These are phyloP conservation scores for Tyto alba DNA, from an alignment of 2,113 vertebrate genomes.

Conservation along the genomic window DNA sequence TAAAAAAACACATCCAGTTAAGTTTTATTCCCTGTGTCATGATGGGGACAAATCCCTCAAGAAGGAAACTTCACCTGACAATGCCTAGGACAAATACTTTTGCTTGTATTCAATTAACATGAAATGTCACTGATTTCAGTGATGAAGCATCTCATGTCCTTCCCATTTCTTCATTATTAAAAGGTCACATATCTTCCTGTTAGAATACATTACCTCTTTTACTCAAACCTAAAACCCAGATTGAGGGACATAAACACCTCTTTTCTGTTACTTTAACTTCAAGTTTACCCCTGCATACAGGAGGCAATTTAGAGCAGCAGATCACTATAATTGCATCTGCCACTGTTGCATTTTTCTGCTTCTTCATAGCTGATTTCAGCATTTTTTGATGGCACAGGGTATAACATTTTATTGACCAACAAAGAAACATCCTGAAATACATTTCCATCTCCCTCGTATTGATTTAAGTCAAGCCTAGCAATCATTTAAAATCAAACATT, in stretches of 20 bases:
- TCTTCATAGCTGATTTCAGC: slow-evolving; percentile 48
- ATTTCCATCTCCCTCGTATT: slow-evolving; percentile 50
- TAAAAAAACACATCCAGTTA: rapidly evolving
- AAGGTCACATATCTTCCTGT: not conserved
- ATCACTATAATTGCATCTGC: slow-evolving; percentile 15
- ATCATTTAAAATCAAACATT: slow-evolving; percentile 48
- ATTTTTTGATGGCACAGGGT: slow-evolving; percentile 8
- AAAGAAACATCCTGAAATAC: slow-evolving; percentile 44
- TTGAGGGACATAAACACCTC: not conserved
- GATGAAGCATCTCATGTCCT: not conserved
- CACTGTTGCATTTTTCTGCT: not conserved
- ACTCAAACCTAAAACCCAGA: not conserved
- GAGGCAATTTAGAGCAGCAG: slow-evolving; percentile 3
- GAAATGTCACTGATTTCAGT: not conserved
- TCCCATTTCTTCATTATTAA: not conserved
- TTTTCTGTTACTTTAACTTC: not conserved
- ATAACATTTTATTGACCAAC: slow-evolving; percentile 56
- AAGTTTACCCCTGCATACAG: not conserved
- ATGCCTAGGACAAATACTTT: not conserved
- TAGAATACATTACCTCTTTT: not conserved
- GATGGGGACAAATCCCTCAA: not conserved
- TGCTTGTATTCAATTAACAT: not conserved
- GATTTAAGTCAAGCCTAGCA: slow-evolving; percentile 31
- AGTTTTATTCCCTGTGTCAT: not conserved
- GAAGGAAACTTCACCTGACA: not conserved